phyloP scores from a whole-genome alignment of 2,888 invertebrate genomes.

The Odontocerum albicorne region DNA sequence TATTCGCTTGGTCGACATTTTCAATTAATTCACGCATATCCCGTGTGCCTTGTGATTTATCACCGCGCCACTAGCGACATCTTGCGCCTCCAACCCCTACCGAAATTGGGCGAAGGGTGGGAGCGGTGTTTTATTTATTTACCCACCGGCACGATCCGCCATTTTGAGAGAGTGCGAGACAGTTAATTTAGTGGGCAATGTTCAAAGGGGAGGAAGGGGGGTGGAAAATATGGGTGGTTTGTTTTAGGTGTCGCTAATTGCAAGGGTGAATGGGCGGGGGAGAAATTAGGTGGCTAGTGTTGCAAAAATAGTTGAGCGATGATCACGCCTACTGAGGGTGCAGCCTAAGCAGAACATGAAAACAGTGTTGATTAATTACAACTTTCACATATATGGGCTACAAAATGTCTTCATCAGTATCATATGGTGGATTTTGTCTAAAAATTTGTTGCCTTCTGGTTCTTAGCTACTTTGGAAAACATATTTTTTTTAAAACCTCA shows the following conservation, averaged over 20 bases:
- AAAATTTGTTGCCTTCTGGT: no score
- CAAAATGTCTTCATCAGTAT: no score
- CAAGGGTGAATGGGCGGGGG: slow-evolving; percentile 22
- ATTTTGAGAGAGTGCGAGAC: slow-evolving; percentile 34
- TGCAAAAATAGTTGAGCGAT: neutral
- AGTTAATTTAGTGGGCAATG: slow-evolving; percentile 35
- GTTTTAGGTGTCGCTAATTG: slow-evolving; percentile 36
- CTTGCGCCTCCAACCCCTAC: slow-evolving; percentile 24
- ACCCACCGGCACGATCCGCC: slow-evolving; percentile 27
- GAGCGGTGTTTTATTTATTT: slow-evolving; percentile 32
- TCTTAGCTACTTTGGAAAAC: no score
- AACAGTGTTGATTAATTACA: no score
- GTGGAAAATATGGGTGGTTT: slow-evolving; percentile 11
- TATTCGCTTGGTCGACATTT: neutral
- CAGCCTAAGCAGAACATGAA: no score
- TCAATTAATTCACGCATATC: neutral
- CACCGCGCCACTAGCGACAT: slow-evolving; percentile 23
- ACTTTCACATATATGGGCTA: no score
- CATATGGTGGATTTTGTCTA: no score
- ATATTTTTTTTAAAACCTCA: no score
- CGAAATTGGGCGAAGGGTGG: slow-evolving; percentile 8
- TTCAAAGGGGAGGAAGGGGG: slow-evolving; percentile 13
- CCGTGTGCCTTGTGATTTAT: slow-evolving; percentile 2
- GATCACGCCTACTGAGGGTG: no score
- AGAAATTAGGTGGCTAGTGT: slow-evolving; percentile 8